Conservation (phyloP, 1,140 invertebrate species). For the Panagrolaimus sp. region DNA sequence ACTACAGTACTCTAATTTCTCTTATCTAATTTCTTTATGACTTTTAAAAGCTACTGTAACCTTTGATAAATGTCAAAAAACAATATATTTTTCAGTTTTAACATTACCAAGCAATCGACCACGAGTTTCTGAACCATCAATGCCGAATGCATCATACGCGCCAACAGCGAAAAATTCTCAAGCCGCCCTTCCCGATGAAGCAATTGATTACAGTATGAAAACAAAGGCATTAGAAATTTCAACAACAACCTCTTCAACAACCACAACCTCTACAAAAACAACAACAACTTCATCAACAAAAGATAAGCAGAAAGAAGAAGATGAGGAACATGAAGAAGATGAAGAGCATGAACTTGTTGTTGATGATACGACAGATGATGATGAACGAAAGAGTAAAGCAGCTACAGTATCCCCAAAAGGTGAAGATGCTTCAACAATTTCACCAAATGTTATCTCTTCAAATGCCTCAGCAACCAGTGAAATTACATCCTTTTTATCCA, state of each 20-base stretch:
- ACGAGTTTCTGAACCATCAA: slow-evolving; percentile 3
- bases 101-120: not conserved
- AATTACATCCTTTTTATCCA: not conserved
- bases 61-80: not conserved
- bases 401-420: slow-evolving; percentile 8
- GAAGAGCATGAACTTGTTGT: slow-evolving; percentile 6
- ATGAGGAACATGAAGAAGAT: not conserved
- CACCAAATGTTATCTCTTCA: not conserved
- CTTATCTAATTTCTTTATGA: too few relatives aligned
- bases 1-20: too few relatives aligned
- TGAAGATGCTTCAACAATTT: not conserved
- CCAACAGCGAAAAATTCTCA: not conserved
- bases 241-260: not conserved
- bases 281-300: too few relatives aligned
- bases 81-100: not conserved
- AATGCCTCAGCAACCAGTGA: not conserved
- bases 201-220: slow-evolving; percentile 3
- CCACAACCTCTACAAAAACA: not conserved
- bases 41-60: too few relatives aligned
- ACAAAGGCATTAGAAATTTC: not conserved
- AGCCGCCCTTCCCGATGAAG: not conserved
- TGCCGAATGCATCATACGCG: slow-evolving; percentile 1
- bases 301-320: too few relatives aligned
- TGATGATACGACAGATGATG: slow-evolving; percentile 5
- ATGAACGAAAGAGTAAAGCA: slow-evolving; percentile 3